phyloP scores from a whole-genome alignment of 1,140 invertebrate species.

The Drosophila melanica region DNA sequence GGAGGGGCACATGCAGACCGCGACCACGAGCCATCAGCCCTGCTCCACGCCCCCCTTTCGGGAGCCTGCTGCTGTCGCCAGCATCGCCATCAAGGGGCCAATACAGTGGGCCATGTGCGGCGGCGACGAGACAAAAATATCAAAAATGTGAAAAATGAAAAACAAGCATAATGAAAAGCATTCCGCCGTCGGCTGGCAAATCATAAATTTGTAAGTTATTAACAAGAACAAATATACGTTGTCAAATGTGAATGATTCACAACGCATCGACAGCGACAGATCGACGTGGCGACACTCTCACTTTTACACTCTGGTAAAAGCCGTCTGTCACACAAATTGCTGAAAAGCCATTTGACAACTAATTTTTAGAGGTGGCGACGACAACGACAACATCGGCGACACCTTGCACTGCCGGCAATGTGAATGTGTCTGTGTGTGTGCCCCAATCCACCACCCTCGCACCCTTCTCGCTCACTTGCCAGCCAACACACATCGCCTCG shows the following conservation, averaged over 20 bases:
- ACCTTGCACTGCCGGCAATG: conserved; percentile 51
- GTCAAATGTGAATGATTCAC: conserved; percentile 51
- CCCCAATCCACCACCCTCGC: no score
- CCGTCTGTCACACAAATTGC: conserved; percentile 69
- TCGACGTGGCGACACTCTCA: conserved; percentile 52
- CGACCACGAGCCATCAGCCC: conserved; percentile 6
- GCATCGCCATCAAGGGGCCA: conserved; percentile 21
- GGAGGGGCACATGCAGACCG: conserved; percentile 22
- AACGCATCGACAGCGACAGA: background rate
- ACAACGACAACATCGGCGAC: conserved; percentile 18
- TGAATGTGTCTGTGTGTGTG: background rate
- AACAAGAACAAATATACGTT: conserved; percentile 35
- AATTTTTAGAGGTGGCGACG: conserved; percentile 69
- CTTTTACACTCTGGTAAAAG: conserved; percentile 53
- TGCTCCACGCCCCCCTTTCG: background rate
- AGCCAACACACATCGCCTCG: conserved; percentile 54
- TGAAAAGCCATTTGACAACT: conserved; percentile 74
- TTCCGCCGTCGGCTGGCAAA: conserved; percentile 24
- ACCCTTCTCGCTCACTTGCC: no score
- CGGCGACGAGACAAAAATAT: conserved; percentile 16
- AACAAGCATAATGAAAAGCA: conserved; percentile 1
- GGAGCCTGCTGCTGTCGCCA: conserved; percentile 19
- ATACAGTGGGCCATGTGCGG: conserved; percentile 34
- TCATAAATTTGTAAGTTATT: conserved; percentile 71
- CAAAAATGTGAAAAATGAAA: background rate